Evolutionary conservation across 2,888 invertebrate species (phyloP).

Genomic region (Drymonia ruficornis): DNA sequence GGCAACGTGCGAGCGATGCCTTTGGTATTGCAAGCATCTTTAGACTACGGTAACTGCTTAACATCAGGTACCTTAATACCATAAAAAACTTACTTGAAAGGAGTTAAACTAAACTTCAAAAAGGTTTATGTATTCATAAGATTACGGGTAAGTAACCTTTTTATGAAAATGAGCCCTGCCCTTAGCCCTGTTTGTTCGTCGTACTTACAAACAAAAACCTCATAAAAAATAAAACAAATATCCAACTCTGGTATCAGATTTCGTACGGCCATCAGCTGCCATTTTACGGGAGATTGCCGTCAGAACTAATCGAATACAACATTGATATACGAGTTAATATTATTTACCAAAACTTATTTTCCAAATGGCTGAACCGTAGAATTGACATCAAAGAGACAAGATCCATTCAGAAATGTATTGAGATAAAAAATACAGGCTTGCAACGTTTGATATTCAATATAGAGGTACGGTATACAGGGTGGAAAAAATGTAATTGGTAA

Average conservation of each 20-base stretch:
- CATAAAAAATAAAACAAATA: conserved; percentile 21
- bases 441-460: conserved; percentile 2
- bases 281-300: conserved; percentile 18
- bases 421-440: neutral
- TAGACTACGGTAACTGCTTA: too few species aligned
- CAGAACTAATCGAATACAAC: conserved; percentile 19
- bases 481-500: conserved; percentile 17
- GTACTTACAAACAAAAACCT: conserved; percentile 18
- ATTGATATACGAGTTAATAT: conserved; percentile 15
- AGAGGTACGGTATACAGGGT: conserved; percentile 6
- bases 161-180: too few species aligned
- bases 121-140: neutral
- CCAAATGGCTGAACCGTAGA: conserved; percentile 6
- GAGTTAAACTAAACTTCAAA: too few species aligned
- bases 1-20: too few species aligned
- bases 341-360: conserved; percentile 6
- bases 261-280: conserved; percentile 14
- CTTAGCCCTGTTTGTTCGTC: neutral
- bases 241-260: conserved; percentile 17
- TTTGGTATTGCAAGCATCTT: too few species aligned
- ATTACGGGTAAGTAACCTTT: neutral
- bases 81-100: too few species aligned
- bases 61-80: too few species aligned
- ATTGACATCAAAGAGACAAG: conserved; percentile 1
- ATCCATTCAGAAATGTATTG: neutral